Conservation (phyloP, 2,888 invertebrate genomes). For the Rhagonycha lutea region DNA sequence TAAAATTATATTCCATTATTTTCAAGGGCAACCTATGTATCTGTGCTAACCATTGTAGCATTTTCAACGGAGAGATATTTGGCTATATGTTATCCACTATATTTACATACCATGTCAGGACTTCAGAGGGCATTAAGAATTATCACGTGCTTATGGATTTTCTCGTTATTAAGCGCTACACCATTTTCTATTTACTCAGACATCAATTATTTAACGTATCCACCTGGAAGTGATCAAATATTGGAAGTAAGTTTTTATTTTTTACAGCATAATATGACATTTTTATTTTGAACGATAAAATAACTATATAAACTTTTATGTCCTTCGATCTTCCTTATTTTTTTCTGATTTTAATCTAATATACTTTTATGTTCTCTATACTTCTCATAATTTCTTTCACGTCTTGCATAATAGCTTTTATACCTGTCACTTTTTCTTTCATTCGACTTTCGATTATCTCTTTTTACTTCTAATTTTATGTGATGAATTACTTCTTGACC, state of each 20-base stretch:
- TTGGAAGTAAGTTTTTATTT: constrained; percentile 26
- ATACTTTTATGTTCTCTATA: too few species aligned
- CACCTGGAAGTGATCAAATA: constrained; percentile 59
- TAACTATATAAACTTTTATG: too few species aligned
- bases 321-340: too few species aligned
- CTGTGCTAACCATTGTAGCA: constrained; percentile 88
- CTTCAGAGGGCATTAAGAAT: constrained; percentile 80
- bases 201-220: constrained; percentile 76
- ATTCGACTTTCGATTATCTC: too few species aligned
- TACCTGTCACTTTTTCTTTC: too few species aligned
- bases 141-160: constrained; percentile 76
- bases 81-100: constrained; percentile 88
- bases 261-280: too few species aligned
- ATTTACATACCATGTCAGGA: constrained; percentile 81
- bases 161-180: constrained; percentile 74
- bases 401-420: too few species aligned
- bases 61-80: constrained; percentile 90
- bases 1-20: constrained; percentile 12
- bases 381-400: too few species aligned
- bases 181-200: constrained; percentile 78
- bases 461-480: too few species aligned
- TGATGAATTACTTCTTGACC: too few species aligned
- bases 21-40: constrained; percentile 84
- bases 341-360: too few species aligned
- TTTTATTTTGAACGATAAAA: too few species aligned